Percentiles rank a stretch among this genome's conserved stretches.
Evolutionary conservation across 1,140 invertebrate genomes (phyloP).

Genomic region (Limonius californicus): DNA sequence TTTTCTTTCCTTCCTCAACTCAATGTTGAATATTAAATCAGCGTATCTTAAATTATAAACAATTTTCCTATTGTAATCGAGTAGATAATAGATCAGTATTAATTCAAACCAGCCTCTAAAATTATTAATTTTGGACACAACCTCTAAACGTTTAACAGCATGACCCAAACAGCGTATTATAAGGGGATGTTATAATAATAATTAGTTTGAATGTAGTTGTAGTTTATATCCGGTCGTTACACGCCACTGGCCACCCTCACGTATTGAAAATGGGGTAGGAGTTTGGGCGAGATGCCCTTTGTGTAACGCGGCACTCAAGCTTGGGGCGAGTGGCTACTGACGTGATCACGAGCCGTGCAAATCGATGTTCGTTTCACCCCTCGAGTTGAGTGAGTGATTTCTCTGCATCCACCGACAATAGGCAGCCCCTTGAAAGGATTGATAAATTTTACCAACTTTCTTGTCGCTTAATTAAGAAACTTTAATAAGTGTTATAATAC

Average conservation of each 20-base stretch:
- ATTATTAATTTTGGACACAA: background rate
- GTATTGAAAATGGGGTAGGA: background rate
- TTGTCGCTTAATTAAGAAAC: too few relatives aligned
- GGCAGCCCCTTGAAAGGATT: too few relatives aligned
- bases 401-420: too few relatives aligned
- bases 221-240: conserved; percentile 18
- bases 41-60: too few relatives aligned
- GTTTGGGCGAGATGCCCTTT: conserved; percentile 23
- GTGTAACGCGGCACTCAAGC: conserved; percentile 26
- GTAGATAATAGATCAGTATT: too few relatives aligned
- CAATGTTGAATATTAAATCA: too few relatives aligned
- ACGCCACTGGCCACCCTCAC: conserved; percentile 29
- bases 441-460: too few relatives aligned
- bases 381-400: conserved; percentile 10
- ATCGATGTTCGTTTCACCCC: conserved; percentile 44
- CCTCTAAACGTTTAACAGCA: background rate
- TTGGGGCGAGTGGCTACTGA: conserved; percentile 42
- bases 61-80: too few relatives aligned
- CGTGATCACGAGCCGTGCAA: conserved; percentile 45
- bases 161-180: background rate
- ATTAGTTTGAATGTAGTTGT: conserved; percentile 2
- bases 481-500: too few relatives aligned
- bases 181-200: background rate
- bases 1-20: too few relatives aligned
- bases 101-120: background rate